A percentile compares a stretch with the other conserved stretches of the same genome.
Evolutionary conservation across 2,888 invertebrate genomes (phyloP).

Genomic region (Megastigmus dorsalis): DNA sequence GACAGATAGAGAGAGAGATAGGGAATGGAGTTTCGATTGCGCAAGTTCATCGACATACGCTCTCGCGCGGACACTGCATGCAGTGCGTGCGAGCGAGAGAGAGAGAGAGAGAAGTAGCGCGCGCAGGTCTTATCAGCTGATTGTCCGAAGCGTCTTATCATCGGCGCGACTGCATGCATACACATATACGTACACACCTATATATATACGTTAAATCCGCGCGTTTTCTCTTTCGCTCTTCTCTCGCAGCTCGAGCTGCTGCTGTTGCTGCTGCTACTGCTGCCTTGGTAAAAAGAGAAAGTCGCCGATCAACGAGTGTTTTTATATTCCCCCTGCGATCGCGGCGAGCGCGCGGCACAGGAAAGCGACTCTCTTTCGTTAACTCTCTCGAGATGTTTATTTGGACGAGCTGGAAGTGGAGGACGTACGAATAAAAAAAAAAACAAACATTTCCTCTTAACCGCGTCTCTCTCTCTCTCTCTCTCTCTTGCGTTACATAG

Average conservation of each 20-base stretch:
- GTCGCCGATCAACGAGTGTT: neutral
- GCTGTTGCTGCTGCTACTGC: neutral
- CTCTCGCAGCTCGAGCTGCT: too few relatives aligned
- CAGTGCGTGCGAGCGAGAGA: too few relatives aligned
- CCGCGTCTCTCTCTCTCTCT: neutral
- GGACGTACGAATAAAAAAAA: too few relatives aligned
- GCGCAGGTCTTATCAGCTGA: slow-evolving; percentile 34
- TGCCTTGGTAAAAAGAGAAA: slow-evolving; percentile 6
- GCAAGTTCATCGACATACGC: slow-evolving; percentile 40
- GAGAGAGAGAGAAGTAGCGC: too few relatives aligned
- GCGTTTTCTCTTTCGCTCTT: slow-evolving; percentile 1
- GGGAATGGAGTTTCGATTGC: slow-evolving; percentile 16
- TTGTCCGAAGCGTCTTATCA: slow-evolving; percentile 7
- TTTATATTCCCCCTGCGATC: too few relatives aligned
- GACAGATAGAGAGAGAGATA: too few relatives aligned
- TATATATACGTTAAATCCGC: too few relatives aligned
- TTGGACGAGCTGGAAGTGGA: too few relatives aligned
- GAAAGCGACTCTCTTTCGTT: too few relatives aligned
- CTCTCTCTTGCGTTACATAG: neutral
- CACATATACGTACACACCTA: too few relatives aligned
- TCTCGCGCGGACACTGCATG: neutral
- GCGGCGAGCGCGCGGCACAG: too few relatives aligned
- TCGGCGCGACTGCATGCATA: neutral
- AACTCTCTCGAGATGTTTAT: too few relatives aligned
- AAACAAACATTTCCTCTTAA: neutral